Conservation (phyloP, 2,797 vertebrate species). For the Arrhamphus sclerolepis region DNA sequence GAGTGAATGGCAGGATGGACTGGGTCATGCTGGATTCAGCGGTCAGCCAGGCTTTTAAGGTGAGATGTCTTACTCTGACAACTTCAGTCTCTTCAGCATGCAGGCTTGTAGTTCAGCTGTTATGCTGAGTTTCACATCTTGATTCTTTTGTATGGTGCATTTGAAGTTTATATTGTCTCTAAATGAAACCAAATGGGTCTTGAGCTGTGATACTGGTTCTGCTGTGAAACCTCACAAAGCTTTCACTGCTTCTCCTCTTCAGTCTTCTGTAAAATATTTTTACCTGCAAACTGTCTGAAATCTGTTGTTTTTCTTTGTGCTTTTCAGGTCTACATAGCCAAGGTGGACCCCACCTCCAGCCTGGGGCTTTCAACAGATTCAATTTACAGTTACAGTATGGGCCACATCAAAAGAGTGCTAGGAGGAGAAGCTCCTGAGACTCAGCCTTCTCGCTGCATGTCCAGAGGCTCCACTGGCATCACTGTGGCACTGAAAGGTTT, state of each 20-base stretch:
- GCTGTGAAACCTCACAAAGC: no score
- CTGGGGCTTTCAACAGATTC: slow-evolving; percentile 93
- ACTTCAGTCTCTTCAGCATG: slow-evolving; percentile 2
- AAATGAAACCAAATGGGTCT: no score
- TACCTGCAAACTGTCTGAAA: neutral
- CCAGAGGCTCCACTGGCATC: slow-evolving; percentile 83
- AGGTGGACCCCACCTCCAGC: slow-evolving; percentile 93
- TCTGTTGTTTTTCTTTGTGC: slow-evolving; percentile 12
- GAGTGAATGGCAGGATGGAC: slow-evolving; percentile 91
- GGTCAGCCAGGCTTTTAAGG: slow-evolving; percentile 94
- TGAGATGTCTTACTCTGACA: slow-evolving; percentile 55
- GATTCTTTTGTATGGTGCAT: neutral
- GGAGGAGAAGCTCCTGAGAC: slow-evolving; percentile 89
- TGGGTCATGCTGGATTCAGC: slow-evolving; percentile 94
- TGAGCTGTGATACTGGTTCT: no score
- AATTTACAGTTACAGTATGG: slow-evolving; percentile 92
- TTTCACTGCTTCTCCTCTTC: no score
- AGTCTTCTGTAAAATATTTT: neutral
- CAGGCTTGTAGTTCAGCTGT: slow-evolving; percentile 24
- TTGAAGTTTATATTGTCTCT: no score
- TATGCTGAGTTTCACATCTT: slow-evolving; percentile 25
- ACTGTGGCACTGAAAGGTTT: slow-evolving; percentile 92
- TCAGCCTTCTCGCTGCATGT: slow-evolving; percentile 87
- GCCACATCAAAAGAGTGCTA: slow-evolving; percentile 89
- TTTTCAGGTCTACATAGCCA: slow-evolving; percentile 90